Conservation (phyloP, 2,113 vertebrate species). For the Cyanoderma ruficeps region DNA sequence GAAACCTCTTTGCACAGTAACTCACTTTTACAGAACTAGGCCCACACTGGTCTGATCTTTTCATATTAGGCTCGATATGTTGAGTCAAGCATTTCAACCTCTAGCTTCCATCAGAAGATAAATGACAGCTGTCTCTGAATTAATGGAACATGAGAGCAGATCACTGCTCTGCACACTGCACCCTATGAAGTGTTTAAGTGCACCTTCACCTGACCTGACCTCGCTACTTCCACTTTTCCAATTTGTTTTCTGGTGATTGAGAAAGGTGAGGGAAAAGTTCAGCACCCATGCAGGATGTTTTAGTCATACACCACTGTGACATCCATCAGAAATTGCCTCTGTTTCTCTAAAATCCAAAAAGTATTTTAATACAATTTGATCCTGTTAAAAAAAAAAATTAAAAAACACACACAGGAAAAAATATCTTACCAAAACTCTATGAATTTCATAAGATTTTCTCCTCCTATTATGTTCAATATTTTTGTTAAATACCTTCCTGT, state of each 20-base stretch:
- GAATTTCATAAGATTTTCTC: neutral
- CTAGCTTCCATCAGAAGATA: slow-evolving; percentile 61
- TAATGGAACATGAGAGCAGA: slow-evolving; percentile 63
- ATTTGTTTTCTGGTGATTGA: slow-evolving; percentile 44
- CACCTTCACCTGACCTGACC: slow-evolving; percentile 18
- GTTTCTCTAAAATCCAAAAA: neutral
- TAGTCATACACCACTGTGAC: neutral
- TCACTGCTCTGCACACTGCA: slow-evolving; percentile 18
- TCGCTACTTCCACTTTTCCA: slow-evolving; percentile 50
- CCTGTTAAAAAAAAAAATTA: neutral
- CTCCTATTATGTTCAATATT: neutral
- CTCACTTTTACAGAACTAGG: slow-evolving; percentile 14
- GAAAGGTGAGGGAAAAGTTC: slow-evolving; percentile 49
- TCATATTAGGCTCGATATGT: slow-evolving; percentile 22
- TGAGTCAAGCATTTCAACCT: slow-evolving; percentile 56
- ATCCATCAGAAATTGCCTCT: slow-evolving; percentile 30
- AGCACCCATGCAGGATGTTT: neutral
- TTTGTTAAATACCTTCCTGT: neutral
- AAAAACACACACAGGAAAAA: too few species aligned
- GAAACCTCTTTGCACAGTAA: neutral
- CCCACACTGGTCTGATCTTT: slow-evolving; percentile 21
- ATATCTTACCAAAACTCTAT: neutral
- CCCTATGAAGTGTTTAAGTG: slow-evolving; percentile 61
- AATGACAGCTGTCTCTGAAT: slow-evolving; percentile 70
- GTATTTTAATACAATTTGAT: neutral